Base-by-base conservation (phyloP, 2,888 invertebrate genomes). In the Amaurobius ferox region DNA sequence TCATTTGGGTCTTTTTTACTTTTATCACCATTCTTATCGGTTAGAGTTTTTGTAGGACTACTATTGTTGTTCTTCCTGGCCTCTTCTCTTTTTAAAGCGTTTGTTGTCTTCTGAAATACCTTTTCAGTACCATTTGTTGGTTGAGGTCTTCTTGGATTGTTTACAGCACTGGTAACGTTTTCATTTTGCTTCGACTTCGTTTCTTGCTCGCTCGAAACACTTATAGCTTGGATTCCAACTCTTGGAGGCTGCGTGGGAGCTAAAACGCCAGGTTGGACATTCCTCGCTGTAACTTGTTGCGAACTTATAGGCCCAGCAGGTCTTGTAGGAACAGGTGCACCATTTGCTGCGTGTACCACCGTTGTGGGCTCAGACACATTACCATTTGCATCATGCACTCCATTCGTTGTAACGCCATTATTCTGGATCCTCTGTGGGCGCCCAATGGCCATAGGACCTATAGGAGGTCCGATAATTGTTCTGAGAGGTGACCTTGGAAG, bases 381-480 rank as follows among this genome's bases (percentile, higher is more conserved):
- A 1, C 81, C 81, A 28, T 83, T 83, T 0, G 40, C n/a, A 28
- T 83, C 81, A 19, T 70, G 76, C 9, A 72, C 40, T 9, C 77
- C 83, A 55, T 85, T 85, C 3, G 30, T 13, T 30, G 30, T 16
- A 23, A 26, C 26, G 13, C 77, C 77, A 67, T 77, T 77, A 62
- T 85, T 85, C 16, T 71, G 32, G 19, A 85, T 40, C 23, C 83
- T 71, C 26, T 80, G 80, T 7, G 83, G 83, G 16, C 85, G 35
- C 11, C 85, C 85, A 6, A 79, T 73, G 16, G 73, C 73, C 29
- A 44, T 32, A 9, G 77, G 71, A 0, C 73, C 73, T 44, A 44
- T 76, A 9, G 86, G 86, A 19, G 86, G 86, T 7, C 74, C 86
- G 11, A 86, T 86, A 6, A 86, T 86, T n/a, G 86, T 86, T 30